phyloP scores from a whole-genome alignment of 2,888 invertebrate genomes.

The Flabesymbios commensalis region DNA sequence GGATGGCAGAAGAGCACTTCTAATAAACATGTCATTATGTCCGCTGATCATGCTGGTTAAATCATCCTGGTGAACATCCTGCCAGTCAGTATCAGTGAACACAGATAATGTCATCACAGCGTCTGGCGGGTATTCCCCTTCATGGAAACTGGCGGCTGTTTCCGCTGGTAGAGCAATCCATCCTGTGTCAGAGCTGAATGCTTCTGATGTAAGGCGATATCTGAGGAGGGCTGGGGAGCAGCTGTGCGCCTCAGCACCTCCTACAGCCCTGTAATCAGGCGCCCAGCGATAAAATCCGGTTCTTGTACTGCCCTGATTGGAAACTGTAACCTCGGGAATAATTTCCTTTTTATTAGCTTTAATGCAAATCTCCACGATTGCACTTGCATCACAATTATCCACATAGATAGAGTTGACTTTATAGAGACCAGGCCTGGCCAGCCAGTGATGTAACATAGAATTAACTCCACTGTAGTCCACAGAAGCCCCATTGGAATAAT shows the following conservation, averaged over 20 bases:
- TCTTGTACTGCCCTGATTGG: not conserved
- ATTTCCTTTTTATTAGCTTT: not conserved
- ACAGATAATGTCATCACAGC: not conserved
- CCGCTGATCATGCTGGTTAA: not conserved
- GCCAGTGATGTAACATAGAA: not conserved
- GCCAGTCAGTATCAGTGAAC: not conserved
- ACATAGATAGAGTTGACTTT: not conserved
- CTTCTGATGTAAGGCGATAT: no score
- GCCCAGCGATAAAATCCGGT: no score
- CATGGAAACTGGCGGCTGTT: not conserved
- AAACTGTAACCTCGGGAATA: not conserved
- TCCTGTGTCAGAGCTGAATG: no score
- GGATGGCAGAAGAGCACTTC: not conserved
- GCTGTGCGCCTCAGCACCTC: no score
- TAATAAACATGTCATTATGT: not conserved
- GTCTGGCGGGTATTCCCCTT: conserved; percentile 1
- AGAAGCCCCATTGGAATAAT: not conserved
- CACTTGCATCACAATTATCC: not conserved
- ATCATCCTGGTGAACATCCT: not conserved
- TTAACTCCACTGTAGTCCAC: not conserved
- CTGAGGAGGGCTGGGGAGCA: no score
- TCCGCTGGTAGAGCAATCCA: not conserved
- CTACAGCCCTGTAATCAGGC: no score
- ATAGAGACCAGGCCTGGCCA: not conserved
- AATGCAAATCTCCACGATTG: not conserved